Evolutionary conservation across 1,140 invertebrate genomes (phyloP).

Genomic region (Vanessa tameamea): DNA sequence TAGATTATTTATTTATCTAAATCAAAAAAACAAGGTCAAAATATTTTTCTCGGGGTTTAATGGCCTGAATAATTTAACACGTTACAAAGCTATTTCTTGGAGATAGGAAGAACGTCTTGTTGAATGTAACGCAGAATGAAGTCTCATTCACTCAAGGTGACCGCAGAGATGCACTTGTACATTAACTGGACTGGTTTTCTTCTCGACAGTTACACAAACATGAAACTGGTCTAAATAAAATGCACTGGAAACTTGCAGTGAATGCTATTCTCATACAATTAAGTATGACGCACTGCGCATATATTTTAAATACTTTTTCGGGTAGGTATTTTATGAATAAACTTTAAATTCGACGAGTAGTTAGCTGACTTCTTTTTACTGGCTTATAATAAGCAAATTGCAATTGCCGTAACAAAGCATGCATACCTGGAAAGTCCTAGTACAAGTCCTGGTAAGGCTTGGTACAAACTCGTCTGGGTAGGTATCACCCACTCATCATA

Average conservation of each 20-base stretch:
- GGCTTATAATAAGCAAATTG: too few relatives aligned
- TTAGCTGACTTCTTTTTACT: too few relatives aligned
- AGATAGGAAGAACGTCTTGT: slow-evolving; percentile 15
- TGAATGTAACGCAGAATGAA: slow-evolving; percentile 22
- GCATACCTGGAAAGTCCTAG: too few relatives aligned
- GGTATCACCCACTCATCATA: too few relatives aligned
- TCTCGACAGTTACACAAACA: background rate
- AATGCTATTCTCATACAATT: background rate
- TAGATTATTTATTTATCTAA: too few relatives aligned
- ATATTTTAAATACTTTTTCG: background rate
- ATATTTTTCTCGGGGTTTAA: background rate
- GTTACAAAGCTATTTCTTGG: background rate
- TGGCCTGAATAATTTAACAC: background rate
- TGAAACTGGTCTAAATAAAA: background rate
- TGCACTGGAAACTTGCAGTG: background rate
- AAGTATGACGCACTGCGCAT: background rate
- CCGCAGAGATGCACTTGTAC: slow-evolving; percentile 19
- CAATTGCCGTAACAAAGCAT: too few relatives aligned
- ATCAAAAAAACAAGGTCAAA: too few relatives aligned
- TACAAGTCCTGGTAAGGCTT: too few relatives aligned
- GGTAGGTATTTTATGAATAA: background rate
- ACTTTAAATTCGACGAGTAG: too few relatives aligned
- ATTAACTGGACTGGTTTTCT: slow-evolving; percentile 9
- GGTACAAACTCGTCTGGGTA: too few relatives aligned
- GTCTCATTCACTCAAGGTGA: slow-evolving; percentile 13